These are phyloP conservation scores for Dromas ardeola DNA, from an alignment of 2,113 vertebrate genomes.

Conservation along the genomic window DNA sequence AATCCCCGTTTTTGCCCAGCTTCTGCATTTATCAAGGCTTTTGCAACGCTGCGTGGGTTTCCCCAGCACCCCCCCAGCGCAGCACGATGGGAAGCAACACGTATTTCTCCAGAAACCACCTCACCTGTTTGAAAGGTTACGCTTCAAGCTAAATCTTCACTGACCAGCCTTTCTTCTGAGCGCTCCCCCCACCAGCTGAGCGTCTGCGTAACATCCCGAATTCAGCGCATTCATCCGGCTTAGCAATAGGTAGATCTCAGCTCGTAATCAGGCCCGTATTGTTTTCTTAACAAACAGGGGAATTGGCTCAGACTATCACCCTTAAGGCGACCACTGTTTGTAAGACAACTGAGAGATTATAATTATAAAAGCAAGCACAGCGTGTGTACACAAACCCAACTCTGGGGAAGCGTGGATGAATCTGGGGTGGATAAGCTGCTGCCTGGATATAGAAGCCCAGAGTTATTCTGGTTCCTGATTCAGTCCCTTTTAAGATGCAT, in stretches of 20 bases:
- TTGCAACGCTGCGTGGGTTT: fast-evolving
- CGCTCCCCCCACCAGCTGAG: fast-evolving
- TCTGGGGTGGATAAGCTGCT: neutral
- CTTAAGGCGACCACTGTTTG: neutral
- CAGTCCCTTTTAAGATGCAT: neutral
- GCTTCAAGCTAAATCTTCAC: neutral
- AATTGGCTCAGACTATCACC: neutral
- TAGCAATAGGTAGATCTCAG: neutral
- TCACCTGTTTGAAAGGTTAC: neutral
- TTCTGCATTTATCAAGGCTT: neutral
- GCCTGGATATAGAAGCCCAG: neutral
- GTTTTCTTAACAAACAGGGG: neutral
- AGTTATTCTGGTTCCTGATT: conserved; percentile 15
- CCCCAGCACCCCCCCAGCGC: neutral
- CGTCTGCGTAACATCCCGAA: fast-evolving
- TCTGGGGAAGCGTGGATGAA: neutral
- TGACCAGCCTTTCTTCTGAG: neutral
- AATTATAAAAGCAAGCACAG: neutral
- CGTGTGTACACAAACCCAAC: neutral
- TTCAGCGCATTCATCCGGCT: fast-evolving
- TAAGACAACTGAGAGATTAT: neutral
- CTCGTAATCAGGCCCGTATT: fast-evolving
- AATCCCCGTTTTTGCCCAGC: neutral
- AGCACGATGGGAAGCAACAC: fast-evolving
- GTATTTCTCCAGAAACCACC: neutral